Percentiles rank a stretch among this genome's conserved stretches.
These are phyloP conservation scores for Heliconius aoede DNA, from an alignment of 2,888 invertebrate genomes.

Conservation along the genomic window DNA sequence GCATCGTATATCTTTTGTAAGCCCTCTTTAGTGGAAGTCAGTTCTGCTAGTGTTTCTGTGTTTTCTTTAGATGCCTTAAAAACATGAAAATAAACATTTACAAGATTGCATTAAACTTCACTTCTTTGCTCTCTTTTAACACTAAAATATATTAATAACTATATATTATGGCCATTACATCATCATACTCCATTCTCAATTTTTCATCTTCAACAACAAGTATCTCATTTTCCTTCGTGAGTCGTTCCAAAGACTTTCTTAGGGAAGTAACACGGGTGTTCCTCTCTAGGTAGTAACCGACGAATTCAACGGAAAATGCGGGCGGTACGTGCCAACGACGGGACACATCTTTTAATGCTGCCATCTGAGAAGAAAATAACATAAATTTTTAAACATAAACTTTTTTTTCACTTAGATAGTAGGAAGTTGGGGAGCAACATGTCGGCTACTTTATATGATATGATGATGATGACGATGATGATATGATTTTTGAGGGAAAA, in stretches of 20 bases:
- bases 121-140: background rate
- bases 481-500: no score
- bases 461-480: no score
- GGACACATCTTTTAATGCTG: conserved; percentile 92
- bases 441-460: no score
- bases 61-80: conserved; percentile 77
- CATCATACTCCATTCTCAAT: conserved; percentile 90
- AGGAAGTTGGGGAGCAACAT: no score
- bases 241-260: conserved; percentile 89
- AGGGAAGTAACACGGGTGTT: conserved; percentile 91
- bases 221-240: conserved; percentile 88
- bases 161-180: conserved; percentile 53
- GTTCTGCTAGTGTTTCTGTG: conserved; percentile 85
- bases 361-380: conserved; percentile 68
- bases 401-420: no score
- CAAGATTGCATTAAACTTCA: background rate
- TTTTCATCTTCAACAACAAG: conserved; percentile 90
- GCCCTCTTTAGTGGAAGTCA: conserved; percentile 84
- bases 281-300: conserved; percentile 96
- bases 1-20: conserved; percentile 85
- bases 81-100: background rate
- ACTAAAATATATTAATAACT: background rate
- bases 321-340: conserved; percentile 98
- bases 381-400: no score
- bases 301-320: conserved; percentile 96